Conservation (phyloP, 2,888 invertebrate species). For the Phalangium opilio region DNA sequence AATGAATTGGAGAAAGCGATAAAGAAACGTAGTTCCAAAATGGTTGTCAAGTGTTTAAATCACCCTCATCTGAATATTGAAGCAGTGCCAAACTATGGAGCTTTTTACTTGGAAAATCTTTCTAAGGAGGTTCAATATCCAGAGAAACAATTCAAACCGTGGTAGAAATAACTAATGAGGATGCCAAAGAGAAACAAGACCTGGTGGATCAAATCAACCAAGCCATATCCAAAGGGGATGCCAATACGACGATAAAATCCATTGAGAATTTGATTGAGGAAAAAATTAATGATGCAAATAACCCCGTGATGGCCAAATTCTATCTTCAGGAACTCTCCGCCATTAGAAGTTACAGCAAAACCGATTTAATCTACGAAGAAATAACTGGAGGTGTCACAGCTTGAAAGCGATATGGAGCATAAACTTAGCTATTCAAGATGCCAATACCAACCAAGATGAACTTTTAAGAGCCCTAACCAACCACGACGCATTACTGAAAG, state of each 20-base stretch:
- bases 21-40: too few relatives aligned
- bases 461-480: conserved; percentile 41
- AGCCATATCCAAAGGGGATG: background rate
- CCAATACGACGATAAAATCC: background rate
- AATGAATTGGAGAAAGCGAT: too few relatives aligned
- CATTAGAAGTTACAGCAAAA: conserved; percentile 29
- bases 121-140: background rate
- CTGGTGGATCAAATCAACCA: background rate
- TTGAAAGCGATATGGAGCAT: conserved; percentile 24
- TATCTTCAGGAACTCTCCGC: conserved; percentile 50
- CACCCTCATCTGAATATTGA: too few relatives aligned
- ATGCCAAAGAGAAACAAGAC: background rate
- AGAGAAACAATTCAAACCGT: background rate
- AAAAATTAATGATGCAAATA: background rate
- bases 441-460: conserved; percentile 25
- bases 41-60: too few relatives aligned
- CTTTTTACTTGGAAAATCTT: too few relatives aligned
- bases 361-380: conserved; percentile 44
- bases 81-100: too few relatives aligned
- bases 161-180: background rate
- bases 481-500: conserved; percentile 42
- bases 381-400: conserved; percentile 44
- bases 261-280: background rate
- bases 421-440: conserved; percentile 25
- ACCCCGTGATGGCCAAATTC: conserved; percentile 34